Evolutionary conservation across 2,888 invertebrate genomes (phyloP).

Genomic region (Nemurella pictetii): DNA sequence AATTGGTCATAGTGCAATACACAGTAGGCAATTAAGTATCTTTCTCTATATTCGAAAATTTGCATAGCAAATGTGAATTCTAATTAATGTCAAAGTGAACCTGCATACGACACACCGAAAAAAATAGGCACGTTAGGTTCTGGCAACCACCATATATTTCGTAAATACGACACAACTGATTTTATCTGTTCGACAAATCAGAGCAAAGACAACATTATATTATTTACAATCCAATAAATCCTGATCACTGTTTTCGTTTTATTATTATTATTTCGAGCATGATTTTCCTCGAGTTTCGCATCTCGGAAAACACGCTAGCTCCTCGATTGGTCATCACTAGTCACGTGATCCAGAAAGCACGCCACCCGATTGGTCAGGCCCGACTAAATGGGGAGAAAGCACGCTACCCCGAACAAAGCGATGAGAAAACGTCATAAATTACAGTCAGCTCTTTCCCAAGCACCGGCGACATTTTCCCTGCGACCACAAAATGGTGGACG

Average conservation of each 20-base stretch:
- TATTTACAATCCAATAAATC: not conserved
- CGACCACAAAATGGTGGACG: not conserved
- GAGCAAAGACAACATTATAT: not conserved
- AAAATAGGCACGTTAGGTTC: too few species aligned
- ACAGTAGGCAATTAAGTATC: too few species aligned
- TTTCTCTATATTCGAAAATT: too few species aligned
- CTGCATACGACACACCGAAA: too few species aligned
- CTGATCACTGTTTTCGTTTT: not conserved
- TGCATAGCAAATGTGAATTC: too few species aligned
- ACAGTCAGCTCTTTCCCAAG: not conserved
- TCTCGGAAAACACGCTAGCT: not conserved
- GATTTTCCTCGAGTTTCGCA: not conserved
- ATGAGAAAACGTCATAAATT: not conserved
- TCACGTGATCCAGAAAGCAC: not conserved
- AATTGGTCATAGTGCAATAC: too few species aligned
- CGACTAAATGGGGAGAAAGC: not conserved
- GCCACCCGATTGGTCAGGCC: slow-evolving; percentile 5
- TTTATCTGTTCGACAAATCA: not conserved
- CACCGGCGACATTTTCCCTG: not conserved
- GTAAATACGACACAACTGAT: not conserved
- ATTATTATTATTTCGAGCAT: not conserved
- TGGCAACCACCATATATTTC: not conserved
- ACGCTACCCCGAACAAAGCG: not conserved
- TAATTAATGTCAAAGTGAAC: too few species aligned
- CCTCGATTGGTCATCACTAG: not conserved